A percentile compares a stretch with the other conserved stretches of the same genome.
Conservation (phyloP, 2,113 vertebrate species). For the Paracanthobrama guichenoti region DNA sequence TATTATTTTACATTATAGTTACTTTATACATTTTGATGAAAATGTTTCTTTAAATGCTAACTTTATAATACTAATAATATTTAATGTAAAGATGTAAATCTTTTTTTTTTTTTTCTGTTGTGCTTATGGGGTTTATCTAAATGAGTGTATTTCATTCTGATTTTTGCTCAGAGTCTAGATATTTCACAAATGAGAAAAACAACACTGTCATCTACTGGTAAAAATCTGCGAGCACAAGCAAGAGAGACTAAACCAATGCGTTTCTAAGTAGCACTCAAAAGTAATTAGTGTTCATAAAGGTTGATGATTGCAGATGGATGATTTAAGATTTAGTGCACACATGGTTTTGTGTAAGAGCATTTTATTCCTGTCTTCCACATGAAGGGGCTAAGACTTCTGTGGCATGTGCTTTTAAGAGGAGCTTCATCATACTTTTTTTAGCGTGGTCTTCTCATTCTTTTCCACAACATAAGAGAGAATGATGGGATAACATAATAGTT, state of each 20-base stretch:
- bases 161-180: not conserved
- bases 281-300: not conserved
- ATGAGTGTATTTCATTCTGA: not conserved
- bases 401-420: not conserved
- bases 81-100: not conserved
- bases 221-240: not conserved
- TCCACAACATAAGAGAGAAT: not conserved
- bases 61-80: not conserved
- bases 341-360: not conserved
- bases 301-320: not conserved
- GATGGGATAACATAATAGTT: not conserved
- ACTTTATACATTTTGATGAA: not conserved
- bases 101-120: not conserved
- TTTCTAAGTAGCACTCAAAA: not conserved
- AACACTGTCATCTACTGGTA: constrained; percentile 48
- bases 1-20: not conserved
- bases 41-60: not conserved
- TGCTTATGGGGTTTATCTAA: not conserved
- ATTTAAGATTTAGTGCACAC: not conserved
- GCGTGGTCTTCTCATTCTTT: not conserved
- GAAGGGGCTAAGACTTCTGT: not conserved
- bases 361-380: not conserved
- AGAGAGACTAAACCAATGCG: not conserved
- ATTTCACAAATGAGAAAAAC: constrained; percentile 13
- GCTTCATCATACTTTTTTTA: not conserved